Evolutionary conservation across 2,797 vertebrate genomes (phyloP).

Genomic region (Limnodromus scolopaceus): DNA sequence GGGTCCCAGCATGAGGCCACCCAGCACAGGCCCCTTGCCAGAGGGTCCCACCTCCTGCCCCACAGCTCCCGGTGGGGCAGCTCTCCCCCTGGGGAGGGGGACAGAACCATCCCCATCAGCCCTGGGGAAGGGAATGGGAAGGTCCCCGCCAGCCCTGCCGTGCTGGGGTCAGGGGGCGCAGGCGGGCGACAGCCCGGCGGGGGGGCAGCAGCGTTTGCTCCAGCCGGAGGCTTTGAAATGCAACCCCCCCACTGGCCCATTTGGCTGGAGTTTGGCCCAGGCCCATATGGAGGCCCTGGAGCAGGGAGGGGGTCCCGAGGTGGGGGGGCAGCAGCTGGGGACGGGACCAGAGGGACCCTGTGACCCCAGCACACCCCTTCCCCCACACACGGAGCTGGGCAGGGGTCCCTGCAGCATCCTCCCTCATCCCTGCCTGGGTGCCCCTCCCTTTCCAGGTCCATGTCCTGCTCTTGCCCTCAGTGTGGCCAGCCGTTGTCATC

Average conservation of each 20-base stretch:
- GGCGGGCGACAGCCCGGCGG: background rate
- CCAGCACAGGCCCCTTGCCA: fast-evolving
- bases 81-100: background rate
- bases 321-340: background rate
- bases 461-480: background rate
- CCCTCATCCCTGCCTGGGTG: background rate
- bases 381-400: fast-evolving
- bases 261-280: constrained; percentile 47
- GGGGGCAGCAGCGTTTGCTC: constrained; percentile 36
- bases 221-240: constrained; percentile 58
- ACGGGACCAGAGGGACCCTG: background rate
- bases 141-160: background rate
- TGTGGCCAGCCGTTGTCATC: too few relatives aligned
- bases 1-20: background rate
- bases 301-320: background rate
- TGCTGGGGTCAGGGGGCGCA: constrained; percentile 6
- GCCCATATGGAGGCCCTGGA: constrained; percentile 30
- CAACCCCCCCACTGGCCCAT: constrained; percentile 14
- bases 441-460: too few relatives aligned
- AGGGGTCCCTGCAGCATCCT: background rate
- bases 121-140: background rate
- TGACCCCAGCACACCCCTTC: background rate
- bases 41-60: background rate
- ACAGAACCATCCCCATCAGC: background rate
- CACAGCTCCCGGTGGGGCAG: background rate